Base-by-base conservation (phyloP, 2,113 vertebrate genomes). In the Pangasianodon hypophthalmus region DNA sequence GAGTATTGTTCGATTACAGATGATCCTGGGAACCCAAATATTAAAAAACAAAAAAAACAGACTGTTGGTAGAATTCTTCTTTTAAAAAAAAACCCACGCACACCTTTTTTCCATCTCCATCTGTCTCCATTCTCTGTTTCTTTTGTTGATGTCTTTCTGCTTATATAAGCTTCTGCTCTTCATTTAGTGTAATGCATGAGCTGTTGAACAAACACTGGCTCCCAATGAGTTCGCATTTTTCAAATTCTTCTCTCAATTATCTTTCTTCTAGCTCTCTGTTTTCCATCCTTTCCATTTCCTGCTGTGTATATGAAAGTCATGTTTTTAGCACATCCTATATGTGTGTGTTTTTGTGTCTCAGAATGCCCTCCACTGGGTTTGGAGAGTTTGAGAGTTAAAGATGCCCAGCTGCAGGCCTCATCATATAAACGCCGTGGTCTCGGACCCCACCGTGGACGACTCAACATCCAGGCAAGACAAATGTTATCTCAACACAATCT, bases 311-410 rank as follows among this genome's bases (percentile, higher is more conserved):
- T 32, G 62, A 29, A n/a, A 29, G 75, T 14, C 24, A 32, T 84
- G 54, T 88, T 11, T 79, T 21, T 73, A 58, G 44, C 62, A 56
- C 32, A 14, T 60, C n/a, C 18, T 85, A 41, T 19, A 6, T 6
- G 46, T 73, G 29, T 44, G n/a, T 75, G 2, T 86, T 4, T 16
- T 69, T 60, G 73, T 83, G 89, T 93, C 69, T 56, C 93, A 99
- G 98, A 96, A 87, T 99, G 98, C 60, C 98, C 98, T 50, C 98
- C 98, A 0, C 95, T 99, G 0, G 98, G 98, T 85, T 93, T 99
- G 95, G 98, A 98, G 94, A 98, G 97, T 1, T 96, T 98, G 69
- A 96, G 93, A 80, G 95, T 98, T 0, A 97, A 97, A 89, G 97
- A 99, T 73, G 93, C 95, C 18, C 98, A 99, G 95, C 94, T 99